phyloP scores from a whole-genome alignment of 30 jellyfish, hydroid and myxozoan species.

The Aurelia aurita complex sp. Pacific region DNA sequence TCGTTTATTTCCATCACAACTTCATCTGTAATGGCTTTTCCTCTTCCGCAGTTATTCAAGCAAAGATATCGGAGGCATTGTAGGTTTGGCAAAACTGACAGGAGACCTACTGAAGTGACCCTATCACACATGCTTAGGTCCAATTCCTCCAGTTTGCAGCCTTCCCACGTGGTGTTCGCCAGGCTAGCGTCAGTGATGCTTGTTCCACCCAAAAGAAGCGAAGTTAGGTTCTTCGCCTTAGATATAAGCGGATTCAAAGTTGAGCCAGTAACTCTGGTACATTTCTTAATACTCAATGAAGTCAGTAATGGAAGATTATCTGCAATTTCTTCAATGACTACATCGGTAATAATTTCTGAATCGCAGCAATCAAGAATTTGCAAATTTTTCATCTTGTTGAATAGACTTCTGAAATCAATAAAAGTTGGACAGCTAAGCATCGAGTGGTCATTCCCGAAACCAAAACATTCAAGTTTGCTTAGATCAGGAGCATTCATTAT shows the following conservation, averaged over 20 bases:
- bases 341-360: constrained; percentile 33
- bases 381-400: constrained; percentile 40
- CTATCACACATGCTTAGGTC: constrained; percentile 54
- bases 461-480: constrained; percentile 56
- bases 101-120: constrained; percentile 27
- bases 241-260: constrained; percentile 10
- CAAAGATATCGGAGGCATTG: constrained; percentile 10
- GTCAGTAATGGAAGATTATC: constrained; percentile 11
- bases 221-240: background rate
- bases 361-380: constrained; percentile 51
- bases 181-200: constrained; percentile 40
- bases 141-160: constrained; percentile 32
- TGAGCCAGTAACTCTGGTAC: constrained; percentile 40
- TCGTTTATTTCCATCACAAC: constrained; percentile 14
- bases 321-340: constrained; percentile 9
- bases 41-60: constrained; percentile 54
- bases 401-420: constrained; percentile 28
- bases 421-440: constrained; percentile 34
- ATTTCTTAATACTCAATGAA: constrained; percentile 28
- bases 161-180: constrained; percentile 27
- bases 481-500: constrained; percentile 37
- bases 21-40: constrained; percentile 56
- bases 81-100: constrained; percentile 24
- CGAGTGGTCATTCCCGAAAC: constrained; percentile 56
- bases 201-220: constrained; percentile 52